These are phyloP conservation scores for Ara ararauna DNA, from an alignment of 2,797 vertebrate species.

Conservation along the genomic window DNA sequence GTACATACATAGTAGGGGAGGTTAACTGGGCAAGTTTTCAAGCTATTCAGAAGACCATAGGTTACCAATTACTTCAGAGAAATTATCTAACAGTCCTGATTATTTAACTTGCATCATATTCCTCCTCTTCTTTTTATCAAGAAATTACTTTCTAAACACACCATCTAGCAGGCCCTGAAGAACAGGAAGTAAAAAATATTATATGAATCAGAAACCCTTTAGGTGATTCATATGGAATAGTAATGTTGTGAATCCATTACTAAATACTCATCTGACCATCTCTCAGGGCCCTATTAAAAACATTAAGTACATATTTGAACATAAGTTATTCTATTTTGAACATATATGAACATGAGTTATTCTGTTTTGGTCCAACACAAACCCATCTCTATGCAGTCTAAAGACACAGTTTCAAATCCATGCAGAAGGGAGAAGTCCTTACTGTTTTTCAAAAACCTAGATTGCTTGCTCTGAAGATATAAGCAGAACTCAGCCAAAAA, in stretches of 20 bases:
- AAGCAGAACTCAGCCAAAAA: background rate
- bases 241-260: background rate
- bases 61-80: background rate
- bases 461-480: background rate
- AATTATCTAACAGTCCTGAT: background rate
- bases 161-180: background rate
- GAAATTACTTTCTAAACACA: background rate
- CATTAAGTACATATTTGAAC: conserved; percentile 10
- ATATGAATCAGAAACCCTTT: background rate
- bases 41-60: background rate
- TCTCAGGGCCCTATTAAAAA: conserved; percentile 30
- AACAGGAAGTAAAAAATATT: background rate
- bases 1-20: background rate
- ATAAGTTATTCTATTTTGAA: background rate
- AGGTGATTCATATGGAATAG: background rate
- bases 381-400: background rate
- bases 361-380: background rate
- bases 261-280: background rate
- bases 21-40: background rate
- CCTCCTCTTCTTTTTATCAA: background rate
- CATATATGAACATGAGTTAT: background rate
- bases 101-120: background rate
- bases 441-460: background rate
- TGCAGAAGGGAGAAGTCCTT: background rate
- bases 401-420: background rate